These are phyloP conservation scores for Gambelia wislizenii DNA, from an alignment of 2,797 vertebrate species.

Conservation along the genomic window DNA sequence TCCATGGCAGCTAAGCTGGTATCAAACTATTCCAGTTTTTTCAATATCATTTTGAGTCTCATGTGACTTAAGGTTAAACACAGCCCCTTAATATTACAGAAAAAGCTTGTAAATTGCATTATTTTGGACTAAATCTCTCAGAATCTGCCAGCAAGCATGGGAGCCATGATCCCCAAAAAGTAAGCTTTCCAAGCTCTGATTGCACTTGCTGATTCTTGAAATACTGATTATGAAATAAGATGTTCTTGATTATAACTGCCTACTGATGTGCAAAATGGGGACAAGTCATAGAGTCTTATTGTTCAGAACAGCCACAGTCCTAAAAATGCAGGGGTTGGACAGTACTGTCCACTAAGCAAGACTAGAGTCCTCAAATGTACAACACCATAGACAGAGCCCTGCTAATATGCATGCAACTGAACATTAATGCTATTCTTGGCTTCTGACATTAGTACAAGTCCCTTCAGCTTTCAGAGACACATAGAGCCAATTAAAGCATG, in stretches of 20 bases:
- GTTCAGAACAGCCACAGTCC: conserved; percentile 13
- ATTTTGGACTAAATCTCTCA: too few relatives aligned
- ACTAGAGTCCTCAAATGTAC: conserved; percentile 4
- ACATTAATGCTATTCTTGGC: conserved; percentile 1
- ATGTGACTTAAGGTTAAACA: not conserved
- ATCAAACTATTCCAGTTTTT: not conserved
- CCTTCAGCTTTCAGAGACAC: conserved; percentile 4
- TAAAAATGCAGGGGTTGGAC: conserved; percentile 7
- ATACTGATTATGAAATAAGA: not conserved
- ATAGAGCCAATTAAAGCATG: not conserved
- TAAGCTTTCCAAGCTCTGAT: too few relatives aligned
- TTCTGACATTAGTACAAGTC: conserved; percentile 13
- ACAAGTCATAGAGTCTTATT: conserved; percentile 13
- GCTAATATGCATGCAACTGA: not conserved
- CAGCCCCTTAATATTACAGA: not conserved
- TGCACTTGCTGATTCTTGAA: not conserved
- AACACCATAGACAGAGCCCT: not conserved
- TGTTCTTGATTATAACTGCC: too few relatives aligned
- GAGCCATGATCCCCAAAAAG: too few relatives aligned
- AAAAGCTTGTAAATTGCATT: too few relatives aligned
- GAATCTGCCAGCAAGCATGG: too few relatives aligned
- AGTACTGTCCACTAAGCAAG: conserved; percentile 10
- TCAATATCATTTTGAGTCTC: not conserved
- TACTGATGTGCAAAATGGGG: accelerated
- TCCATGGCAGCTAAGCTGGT: too few relatives aligned